phyloP scores from a whole-genome alignment of 2,888 invertebrate genomes.

The Oeneis ivallda region DNA sequence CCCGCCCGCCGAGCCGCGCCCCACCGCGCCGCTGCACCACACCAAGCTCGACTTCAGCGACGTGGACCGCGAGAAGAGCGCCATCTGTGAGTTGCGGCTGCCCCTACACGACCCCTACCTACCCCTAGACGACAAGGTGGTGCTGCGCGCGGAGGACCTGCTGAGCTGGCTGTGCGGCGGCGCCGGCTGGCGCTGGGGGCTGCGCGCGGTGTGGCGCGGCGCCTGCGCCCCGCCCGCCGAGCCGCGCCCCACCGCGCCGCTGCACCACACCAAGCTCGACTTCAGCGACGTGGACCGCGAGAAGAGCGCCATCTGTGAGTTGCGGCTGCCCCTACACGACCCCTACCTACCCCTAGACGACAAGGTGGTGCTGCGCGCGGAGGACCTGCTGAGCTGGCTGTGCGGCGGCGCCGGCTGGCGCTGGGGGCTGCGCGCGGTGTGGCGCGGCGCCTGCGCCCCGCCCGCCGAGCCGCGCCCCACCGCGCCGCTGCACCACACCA shows the following conservation, averaged over 20 bases:
- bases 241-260: conserved; percentile 47
- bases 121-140: no score
- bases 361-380: conserved; percentile 89
- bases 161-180: conserved; percentile 88
- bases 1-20: conserved; percentile 51
- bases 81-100: conserved; percentile 53
- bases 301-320: conserved; percentile 75
- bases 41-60: conserved; percentile 86
- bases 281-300: conserved; percentile 88
- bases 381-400: conserved; percentile 91
- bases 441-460: conserved; percentile 73
- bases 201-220: conserved; percentile 79
- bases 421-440: conserved; percentile 85
- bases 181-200: conserved; percentile 89
- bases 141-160: conserved; percentile 90
- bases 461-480: conserved; percentile 47
- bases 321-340: not conserved
- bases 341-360: no score
- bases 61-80: conserved; percentile 85
- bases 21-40: conserved; percentile 57
- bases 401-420: conserved; percentile 87
- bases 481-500: conserved; percentile 61
- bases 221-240: conserved; percentile 65
- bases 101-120: not conserved
- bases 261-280: conserved; percentile 79